Conservation (phyloP, 2,113 vertebrate genomes). For the Rattus rattus region DNA sequence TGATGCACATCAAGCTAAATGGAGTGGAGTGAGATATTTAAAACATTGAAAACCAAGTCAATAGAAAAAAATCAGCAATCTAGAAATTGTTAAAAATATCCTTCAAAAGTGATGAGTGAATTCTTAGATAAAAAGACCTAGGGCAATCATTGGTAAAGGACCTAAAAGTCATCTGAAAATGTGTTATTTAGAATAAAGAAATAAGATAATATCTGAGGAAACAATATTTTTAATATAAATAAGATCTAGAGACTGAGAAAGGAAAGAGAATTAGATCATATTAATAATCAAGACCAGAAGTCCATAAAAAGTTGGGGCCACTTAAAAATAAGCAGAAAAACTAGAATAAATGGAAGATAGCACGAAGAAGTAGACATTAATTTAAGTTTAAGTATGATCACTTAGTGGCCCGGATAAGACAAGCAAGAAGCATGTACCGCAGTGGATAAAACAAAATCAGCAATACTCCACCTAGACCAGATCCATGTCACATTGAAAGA, state of each 20-base stretch:
- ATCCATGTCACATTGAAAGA: not conserved
- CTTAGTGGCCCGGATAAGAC: not conserved
- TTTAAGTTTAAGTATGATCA: not conserved
- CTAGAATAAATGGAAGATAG: not conserved
- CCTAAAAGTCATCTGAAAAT: not conserved
- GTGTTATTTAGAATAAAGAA: not conserved
- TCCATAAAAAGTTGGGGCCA: not conserved
- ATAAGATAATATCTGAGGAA: not conserved
- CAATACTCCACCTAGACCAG: not conserved
- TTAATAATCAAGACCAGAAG: not conserved
- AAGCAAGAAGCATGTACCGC: not conserved
- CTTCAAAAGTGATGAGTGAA: not conserved
- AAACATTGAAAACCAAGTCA: not conserved
- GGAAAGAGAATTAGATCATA: not conserved
- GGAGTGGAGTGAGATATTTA: not conserved
- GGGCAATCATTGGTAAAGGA: not conserved
- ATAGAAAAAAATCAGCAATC: not conserved
- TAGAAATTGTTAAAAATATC: not conserved
- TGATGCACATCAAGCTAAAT: not conserved
- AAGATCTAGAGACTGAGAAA: not conserved
- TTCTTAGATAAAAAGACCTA: not conserved
- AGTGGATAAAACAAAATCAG: not conserved
- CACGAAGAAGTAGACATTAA: not conserved
- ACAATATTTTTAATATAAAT: not conserved
- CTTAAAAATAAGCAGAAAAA: not conserved